These are phyloP conservation scores for Bergia puertoricense DNA, from an alignment of 92 coral and sea anemone species.

Conservation along the genomic window DNA sequence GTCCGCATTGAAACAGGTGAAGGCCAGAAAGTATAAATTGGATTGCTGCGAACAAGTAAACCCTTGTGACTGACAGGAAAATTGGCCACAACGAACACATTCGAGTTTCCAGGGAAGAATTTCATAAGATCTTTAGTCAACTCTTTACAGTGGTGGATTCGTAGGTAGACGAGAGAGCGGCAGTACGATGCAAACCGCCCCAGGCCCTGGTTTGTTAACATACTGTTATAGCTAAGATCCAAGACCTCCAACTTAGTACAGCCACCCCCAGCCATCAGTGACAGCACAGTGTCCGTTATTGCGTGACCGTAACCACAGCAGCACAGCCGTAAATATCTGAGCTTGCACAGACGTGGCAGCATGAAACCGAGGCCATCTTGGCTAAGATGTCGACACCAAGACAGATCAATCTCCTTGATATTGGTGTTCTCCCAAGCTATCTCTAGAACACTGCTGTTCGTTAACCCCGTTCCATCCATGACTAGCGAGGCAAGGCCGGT, in stretches of 20 bases:
- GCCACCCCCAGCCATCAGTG: constrained; percentile 55
- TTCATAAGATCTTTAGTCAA: constrained; percentile 69
- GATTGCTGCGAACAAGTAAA: constrained; percentile 49
- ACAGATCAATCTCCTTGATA: constrained; percentile 78
- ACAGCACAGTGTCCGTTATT: constrained; percentile 77
- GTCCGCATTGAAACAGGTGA: constrained; percentile 63
- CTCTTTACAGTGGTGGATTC: constrained; percentile 79
- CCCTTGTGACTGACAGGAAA: constrained; percentile 62
- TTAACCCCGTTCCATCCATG: constrained; percentile 82
- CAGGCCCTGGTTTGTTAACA: constrained; percentile 65
- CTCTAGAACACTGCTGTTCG: constrained; percentile 53
- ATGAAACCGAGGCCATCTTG: constrained; percentile 67
- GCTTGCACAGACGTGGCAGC: constrained; percentile 62
- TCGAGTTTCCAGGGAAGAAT: constrained; percentile 60
- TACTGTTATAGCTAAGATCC: constrained; percentile 86
- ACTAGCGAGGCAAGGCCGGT: constrained; percentile 74
- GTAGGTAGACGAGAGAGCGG: constrained; percentile 61
- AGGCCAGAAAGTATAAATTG: constrained; percentile 58
- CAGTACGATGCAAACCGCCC: constrained; percentile 52
- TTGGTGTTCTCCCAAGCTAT: constrained; percentile 72
- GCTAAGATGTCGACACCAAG: constrained; percentile 89
- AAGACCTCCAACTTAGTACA: constrained; percentile 64
- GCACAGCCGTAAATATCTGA: constrained; percentile 77
- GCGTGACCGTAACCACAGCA: constrained; percentile 97
- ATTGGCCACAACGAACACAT: constrained; percentile 82